phyloP scores from a whole-genome alignment of 2,888 invertebrate species.

The Urechis unicinctus region DNA sequence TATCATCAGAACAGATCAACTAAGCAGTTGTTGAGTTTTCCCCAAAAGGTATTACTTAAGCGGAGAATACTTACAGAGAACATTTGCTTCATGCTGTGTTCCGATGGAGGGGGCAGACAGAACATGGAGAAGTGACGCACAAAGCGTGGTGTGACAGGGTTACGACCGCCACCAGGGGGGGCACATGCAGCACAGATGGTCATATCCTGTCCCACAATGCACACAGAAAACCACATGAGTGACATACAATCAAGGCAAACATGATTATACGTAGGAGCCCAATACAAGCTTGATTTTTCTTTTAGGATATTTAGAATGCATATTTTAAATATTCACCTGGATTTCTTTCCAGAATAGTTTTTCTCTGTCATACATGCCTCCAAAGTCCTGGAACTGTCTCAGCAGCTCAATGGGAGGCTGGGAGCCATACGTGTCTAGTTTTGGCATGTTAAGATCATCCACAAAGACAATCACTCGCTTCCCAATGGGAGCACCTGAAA shows the following conservation, averaged over 20 bases:
- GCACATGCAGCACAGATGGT: conserved; percentile 55
- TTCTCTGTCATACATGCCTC: conserved; percentile 79
- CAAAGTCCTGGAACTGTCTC: conserved; percentile 71
- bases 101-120: conserved; percentile 48
- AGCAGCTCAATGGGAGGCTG: conserved; percentile 52
- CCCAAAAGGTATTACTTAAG: not conserved
- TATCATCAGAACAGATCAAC: no score
- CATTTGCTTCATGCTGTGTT: conserved; percentile 50
- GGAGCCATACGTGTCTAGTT: conserved; percentile 51
- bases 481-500: conserved; percentile 70
- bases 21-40: no score
- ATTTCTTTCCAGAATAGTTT: conserved; percentile 84
- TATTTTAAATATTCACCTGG: conserved; percentile 43
- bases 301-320: not conserved
- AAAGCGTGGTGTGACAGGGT: conserved; percentile 46
- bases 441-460: conserved; percentile 89
- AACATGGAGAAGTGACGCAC: conserved; percentile 50
- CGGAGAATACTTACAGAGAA: conserved; percentile 39
- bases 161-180: conserved; percentile 51
- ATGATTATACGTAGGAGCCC: not conserved
- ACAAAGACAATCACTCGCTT: conserved; percentile 79
- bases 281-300: not conserved
- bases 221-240: not conserved
- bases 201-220: conserved; percentile 57
- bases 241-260: not conserved